Evolutionary conservation across 2,797 vertebrate species (phyloP).

Genomic region (Choloepus didactylus): DNA sequence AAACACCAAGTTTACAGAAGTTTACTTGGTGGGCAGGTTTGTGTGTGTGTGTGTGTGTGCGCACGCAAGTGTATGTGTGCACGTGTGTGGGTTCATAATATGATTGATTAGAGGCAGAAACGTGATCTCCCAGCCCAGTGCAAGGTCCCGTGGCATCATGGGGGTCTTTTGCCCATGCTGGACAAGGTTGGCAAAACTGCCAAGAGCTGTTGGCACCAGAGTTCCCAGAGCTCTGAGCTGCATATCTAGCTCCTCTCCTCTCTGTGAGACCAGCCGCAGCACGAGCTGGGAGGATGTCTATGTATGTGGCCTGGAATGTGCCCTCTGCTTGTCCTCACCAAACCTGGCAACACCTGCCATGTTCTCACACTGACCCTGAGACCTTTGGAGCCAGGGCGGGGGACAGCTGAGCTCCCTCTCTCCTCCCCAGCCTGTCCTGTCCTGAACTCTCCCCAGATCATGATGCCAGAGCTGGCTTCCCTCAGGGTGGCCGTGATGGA

Average conservation of each 20-base stretch:
- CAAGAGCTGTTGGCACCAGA: not conserved
- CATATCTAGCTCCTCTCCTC: not conserved
- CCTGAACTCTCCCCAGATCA: conserved; percentile 89
- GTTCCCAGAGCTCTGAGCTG: not conserved
- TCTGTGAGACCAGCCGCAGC: not conserved
- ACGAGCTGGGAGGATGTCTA: not conserved
- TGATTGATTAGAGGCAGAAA: not conserved
- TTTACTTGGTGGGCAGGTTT: not conserved
- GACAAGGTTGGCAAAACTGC: not conserved
- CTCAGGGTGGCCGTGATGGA: conserved; percentile 95
- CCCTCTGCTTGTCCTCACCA: not conserved
- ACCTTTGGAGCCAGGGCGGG: not conserved
- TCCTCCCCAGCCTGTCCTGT: not conserved
- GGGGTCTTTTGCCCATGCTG: not conserved
- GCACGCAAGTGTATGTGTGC: too few relatives aligned
- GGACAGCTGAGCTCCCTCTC: not conserved
- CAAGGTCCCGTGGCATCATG: not conserved
- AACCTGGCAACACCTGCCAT: not conserved
- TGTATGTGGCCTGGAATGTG: not conserved
- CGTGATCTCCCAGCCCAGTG: not conserved
- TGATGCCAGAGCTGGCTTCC: conserved; percentile 96
- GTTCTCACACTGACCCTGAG: conserved; percentile 10
- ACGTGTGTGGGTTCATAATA: not conserved
- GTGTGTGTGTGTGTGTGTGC: not conserved
- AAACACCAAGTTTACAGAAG: not conserved